Base-by-base conservation (phyloP, 1,140 invertebrate genomes). In the Psix sp. region DNA sequence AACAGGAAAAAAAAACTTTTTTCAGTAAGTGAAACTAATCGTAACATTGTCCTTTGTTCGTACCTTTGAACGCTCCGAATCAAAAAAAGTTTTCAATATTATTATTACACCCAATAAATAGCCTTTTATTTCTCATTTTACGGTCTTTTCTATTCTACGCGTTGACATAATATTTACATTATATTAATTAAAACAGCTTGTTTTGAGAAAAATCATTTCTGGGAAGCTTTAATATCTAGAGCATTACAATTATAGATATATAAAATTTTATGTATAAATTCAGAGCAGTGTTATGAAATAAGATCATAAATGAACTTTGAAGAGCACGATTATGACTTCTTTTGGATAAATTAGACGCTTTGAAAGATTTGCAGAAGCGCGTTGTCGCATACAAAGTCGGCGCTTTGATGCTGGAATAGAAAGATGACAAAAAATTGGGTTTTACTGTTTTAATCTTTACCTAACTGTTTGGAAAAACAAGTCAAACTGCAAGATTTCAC, bases 401-500 rank as follows among this genome's bases (percentile, higher is more conserved):
- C 15, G n/a, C 20, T 42, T 36, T 36, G 15, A 40, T 7, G 36
- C 16, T 38, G 26, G 38, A 33, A 62, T 49, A 62, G 18, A 20
- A 38, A 26, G 4, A 24, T 21, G 57, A 49, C 35, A 52, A 63
- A 63, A 63, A 63, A 63, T 35, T 43, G 38, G 39, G 26, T 51
- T 63, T 63, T 63, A 63, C 48, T 52, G 39, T 52, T 31, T 52
- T 63, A 43, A 63, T 63, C 48, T 63, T 46, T 65, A 65, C 49
- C 60, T 65, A 49, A 16, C 0, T 11, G 11, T 11, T 57, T 13
- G 4, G 31, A 35, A n/a, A 38, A 20, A 31, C 42, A 16, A 49
- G 21, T 39, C 35, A 48, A 40, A 35, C 9, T 63, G 38, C 36
- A 35, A 42, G 59, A 45, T 63, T 63, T 52, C 59, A 52, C 33